Base-by-base conservation (phyloP, 2,113 vertebrate genomes). In the Tragelaphus imberbis region DNA sequence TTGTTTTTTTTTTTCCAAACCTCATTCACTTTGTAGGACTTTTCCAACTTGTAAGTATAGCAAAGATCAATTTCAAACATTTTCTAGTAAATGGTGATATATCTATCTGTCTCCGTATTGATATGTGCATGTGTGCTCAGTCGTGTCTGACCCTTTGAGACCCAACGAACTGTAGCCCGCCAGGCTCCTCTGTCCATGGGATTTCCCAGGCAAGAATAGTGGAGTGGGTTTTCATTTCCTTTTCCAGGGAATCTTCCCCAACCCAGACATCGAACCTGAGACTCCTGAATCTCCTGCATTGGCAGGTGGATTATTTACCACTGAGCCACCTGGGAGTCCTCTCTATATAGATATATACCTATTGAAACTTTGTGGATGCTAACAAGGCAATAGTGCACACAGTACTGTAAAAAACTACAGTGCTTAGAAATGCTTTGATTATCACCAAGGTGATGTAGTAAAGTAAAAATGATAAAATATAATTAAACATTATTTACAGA, bases 401-500 rank as follows among this genome's bases (percentile, higher is more conserved):
- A 81, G 77, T 15, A 91, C 14, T 12, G 8, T n/a, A 44, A 40
- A 40, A 19, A 88, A 98, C 88, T 93, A 91, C 4, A 97, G 95
- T 89, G 92, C 98, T 98, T 98, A 98, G 97, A 98, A 98, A 98
- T 81, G 95, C 96, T 49, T 98, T 88, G 89, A 93, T 94, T 97
- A 88, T 87, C 96, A 98, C 98, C 98, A 98, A 97, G 97, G 97
- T 96, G 98, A 97, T 97, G 94, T 91, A 98, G 96, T 94, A 98
- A 98, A 99, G 98, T 94, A 97, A 98, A 95, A 94, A 97, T 98
- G 99, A 99, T 99, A 98, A 99, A 99, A 98, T 98, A 98, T 97
- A 99, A 99, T 99, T 98, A 98, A 99, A 98, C 98, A 98, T 98
- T 99, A 98, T 99, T 99, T 99, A 99, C 97, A 97, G 94, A 98